Percentiles rank a stretch among this genome's conserved stretches.
Evolutionary conservation across 2,888 invertebrate species (phyloP).

Genomic region (Parascotia fuliginaria): DNA sequence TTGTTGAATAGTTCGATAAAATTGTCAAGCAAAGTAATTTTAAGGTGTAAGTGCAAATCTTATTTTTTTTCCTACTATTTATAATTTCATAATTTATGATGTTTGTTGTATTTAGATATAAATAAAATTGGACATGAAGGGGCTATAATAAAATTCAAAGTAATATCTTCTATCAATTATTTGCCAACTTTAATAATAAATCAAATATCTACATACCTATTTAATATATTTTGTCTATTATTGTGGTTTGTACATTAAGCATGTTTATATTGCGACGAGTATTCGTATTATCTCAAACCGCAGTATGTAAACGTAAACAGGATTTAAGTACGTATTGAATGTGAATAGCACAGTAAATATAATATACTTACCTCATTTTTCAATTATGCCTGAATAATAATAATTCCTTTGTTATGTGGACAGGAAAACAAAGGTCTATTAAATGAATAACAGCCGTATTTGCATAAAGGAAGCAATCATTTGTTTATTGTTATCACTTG

Average conservation of each 20-base stretch:
- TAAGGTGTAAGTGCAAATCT: too few relatives aligned
- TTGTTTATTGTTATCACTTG: neutral
- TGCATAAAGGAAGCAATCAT: too few relatives aligned
- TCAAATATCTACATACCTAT: too few relatives aligned
- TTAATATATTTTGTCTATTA: neutral
- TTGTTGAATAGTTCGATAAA: too few relatives aligned
- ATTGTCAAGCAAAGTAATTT: too few relatives aligned
- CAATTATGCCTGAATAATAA: neutral
- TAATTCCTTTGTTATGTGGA: slow-evolving; percentile 23
- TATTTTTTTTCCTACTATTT: too few relatives aligned
- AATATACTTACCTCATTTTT: slow-evolving; percentile 1
- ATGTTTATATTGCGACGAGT: slow-evolving; percentile 28
- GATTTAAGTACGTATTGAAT: slow-evolving; percentile 30
- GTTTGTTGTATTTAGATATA: too few relatives aligned
- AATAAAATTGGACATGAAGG: too few relatives aligned
- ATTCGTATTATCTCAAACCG: slow-evolving; percentile 16
- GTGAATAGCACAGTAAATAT: neutral
- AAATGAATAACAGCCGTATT: neutral
- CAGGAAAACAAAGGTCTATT: slow-evolving; percentile 9
- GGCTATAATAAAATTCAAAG: too few relatives aligned
- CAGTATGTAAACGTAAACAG: slow-evolving; percentile 7
- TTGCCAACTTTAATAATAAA: neutral
- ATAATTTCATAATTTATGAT: too few relatives aligned
- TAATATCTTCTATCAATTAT: too few relatives aligned
- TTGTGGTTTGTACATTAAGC: neutral